These are phyloP conservation scores for Aphrophora alni DNA, from an alignment of 2,888 invertebrate species.

Conservation along the genomic window DNA sequence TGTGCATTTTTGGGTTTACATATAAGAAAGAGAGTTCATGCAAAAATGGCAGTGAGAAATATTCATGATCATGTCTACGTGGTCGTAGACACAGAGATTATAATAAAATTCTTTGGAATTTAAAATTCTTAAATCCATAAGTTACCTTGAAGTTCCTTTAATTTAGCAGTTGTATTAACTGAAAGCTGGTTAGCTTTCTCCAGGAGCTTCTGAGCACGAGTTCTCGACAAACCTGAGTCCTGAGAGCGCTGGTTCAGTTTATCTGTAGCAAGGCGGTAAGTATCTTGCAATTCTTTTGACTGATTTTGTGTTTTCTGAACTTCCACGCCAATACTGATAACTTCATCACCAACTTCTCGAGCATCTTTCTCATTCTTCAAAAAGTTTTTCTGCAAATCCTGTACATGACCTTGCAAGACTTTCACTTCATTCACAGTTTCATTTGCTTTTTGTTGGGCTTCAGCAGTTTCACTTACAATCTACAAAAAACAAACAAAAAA, in stretches of 20 bases:
- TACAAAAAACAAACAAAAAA: constrained; percentile 57
- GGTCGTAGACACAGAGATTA: too few relatives aligned
- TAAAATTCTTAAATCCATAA: too few relatives aligned
- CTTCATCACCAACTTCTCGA: constrained; percentile 79
- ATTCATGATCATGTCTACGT: too few relatives aligned
- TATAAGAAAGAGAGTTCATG: too few relatives aligned
- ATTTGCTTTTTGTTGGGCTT: constrained; percentile 80
- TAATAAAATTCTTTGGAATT: too few relatives aligned
- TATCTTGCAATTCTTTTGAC: constrained; percentile 64
- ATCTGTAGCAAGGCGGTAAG: constrained; percentile 74
- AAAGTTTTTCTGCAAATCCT: constrained; percentile 78
- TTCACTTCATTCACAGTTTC: constrained; percentile 80
- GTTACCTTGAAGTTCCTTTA: constrained; percentile 70
- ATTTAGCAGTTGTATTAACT: constrained; percentile 75
- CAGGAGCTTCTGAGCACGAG: constrained; percentile 72
- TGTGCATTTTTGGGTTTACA: too few relatives aligned
- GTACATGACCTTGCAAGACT: constrained; percentile 71
- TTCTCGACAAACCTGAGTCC: constrained; percentile 72
- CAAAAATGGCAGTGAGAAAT: too few relatives aligned
- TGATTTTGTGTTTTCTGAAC: constrained; percentile 73
- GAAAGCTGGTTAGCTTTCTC: constrained; percentile 84
- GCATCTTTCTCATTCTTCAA: constrained; percentile 83
- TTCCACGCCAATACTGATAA: constrained; percentile 73
- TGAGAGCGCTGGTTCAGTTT: constrained; percentile 74
- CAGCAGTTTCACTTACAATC: constrained; percentile 81